Evolutionary conservation across 2,797 vertebrate species (phyloP).

Genomic region (Diplodus sargus): DNA sequence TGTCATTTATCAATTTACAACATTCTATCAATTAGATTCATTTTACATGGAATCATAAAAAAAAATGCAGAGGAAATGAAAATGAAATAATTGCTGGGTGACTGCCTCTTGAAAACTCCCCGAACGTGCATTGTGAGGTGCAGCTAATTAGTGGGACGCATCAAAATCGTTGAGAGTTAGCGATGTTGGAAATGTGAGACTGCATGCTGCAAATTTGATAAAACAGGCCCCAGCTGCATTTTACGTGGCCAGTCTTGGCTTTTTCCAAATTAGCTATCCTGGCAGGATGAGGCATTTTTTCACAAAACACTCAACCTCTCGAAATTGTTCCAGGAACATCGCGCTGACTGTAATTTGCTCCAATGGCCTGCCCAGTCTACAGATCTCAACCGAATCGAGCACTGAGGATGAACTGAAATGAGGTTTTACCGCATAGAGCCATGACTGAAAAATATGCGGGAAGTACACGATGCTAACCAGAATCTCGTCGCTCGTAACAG

Average conservation of each 20-base stretch:
- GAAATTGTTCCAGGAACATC: slow-evolving; percentile 29
- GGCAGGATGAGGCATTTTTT: slow-evolving; percentile 27
- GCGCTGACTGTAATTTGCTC: slow-evolving; percentile 24
- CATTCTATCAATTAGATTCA: slow-evolving; percentile 30
- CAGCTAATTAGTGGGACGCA: slow-evolving; percentile 31
- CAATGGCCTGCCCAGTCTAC: slow-evolving; percentile 6
- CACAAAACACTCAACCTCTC: slow-evolving; percentile 31
- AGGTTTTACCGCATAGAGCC: neutral
- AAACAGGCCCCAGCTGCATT: slow-evolving; percentile 47
- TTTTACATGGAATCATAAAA: slow-evolving; percentile 19
- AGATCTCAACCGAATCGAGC: slow-evolving; percentile 1
- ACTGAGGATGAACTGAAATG: slow-evolving; percentile 11
- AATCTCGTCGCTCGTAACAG: neutral
- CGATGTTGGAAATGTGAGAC: slow-evolving; percentile 35
- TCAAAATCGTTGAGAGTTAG: slow-evolving; percentile 36
- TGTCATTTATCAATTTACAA: slow-evolving; percentile 15
- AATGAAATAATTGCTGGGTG: slow-evolving; percentile 35
- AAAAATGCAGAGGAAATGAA: slow-evolving; percentile 24
- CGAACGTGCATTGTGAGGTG: slow-evolving; percentile 1
- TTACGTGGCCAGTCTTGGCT: slow-evolving; percentile 26
- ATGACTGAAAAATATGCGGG: neutral
- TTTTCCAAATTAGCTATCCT: slow-evolving; percentile 42
- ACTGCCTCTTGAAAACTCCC: slow-evolving; percentile 18
- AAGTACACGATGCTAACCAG: slow-evolving; percentile 1
- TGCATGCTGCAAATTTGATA: slow-evolving; percentile 37